Percentiles rank a stretch among this genome's conserved stretches.
Evolutionary conservation across 2,888 invertebrate species (phyloP).

Genomic region (Orthosia incerta): DNA sequence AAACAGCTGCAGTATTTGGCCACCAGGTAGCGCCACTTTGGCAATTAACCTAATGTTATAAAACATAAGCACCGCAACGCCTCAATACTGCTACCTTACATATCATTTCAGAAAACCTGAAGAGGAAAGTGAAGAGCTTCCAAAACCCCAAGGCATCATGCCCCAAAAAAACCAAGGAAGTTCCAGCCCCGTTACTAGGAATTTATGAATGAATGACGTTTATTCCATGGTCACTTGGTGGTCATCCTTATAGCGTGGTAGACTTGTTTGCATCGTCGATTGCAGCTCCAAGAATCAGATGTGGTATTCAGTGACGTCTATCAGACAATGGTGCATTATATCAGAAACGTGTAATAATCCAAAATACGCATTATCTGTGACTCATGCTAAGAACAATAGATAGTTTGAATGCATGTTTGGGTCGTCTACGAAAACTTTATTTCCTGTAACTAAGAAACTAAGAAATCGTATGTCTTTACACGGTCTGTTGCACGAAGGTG

Average conservation of each 20-base stretch:
- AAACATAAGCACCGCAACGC: too few relatives aligned
- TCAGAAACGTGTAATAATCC: not conserved
- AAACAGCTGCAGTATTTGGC: not conserved
- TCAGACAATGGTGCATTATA: constrained; percentile 30
- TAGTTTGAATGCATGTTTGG: constrained; percentile 25
- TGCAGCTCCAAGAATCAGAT: constrained; percentile 22
- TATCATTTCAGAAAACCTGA: too few relatives aligned
- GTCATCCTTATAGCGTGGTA: not conserved
- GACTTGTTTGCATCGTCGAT: not conserved
- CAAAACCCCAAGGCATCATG: not conserved
- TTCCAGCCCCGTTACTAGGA: not conserved
- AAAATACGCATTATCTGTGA: constrained; percentile 30
- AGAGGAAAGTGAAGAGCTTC: too few relatives aligned
- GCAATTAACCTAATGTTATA: too few relatives aligned
- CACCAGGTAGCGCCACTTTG: too few relatives aligned
- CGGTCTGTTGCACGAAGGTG: not conserved
- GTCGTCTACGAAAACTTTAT: not conserved
- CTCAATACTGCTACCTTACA: too few relatives aligned
- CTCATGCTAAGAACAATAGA: constrained; percentile 37
- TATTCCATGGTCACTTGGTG: too few relatives aligned
- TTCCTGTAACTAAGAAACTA: constrained; percentile 17
- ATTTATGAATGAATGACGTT: too few relatives aligned
- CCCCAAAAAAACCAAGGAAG: not conserved
- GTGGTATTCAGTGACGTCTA: constrained; percentile 24
- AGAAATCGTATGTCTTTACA: not conserved